Conservation (phyloP, 1,140 invertebrate genomes). For the Lepidotrigona ventralis region DNA sequence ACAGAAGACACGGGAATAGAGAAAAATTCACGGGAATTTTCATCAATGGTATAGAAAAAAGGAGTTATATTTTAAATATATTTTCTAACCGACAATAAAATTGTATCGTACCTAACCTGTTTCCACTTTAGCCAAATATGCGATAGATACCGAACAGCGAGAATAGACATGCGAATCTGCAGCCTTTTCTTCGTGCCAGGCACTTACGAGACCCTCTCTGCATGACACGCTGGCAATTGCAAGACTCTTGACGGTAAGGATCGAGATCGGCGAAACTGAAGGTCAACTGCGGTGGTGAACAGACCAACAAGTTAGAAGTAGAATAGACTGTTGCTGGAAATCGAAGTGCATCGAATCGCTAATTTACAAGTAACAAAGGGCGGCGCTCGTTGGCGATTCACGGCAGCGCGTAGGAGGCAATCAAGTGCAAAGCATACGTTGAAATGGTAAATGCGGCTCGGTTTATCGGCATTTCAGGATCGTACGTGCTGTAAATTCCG, state of each 20-base stretch:
- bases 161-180: too few species aligned
- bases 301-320: not conserved
- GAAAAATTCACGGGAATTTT: too few species aligned
- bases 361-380: slow-evolving; percentile 50
- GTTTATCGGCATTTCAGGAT: slow-evolving; percentile 47
- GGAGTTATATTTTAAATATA: too few species aligned
- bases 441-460: slow-evolving; percentile 44
- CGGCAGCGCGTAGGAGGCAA: slow-evolving; percentile 32
- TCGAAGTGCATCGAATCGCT: slow-evolving; percentile 33
- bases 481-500: slow-evolving; percentile 44
- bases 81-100: not conserved
- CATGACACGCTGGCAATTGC: too few species aligned
- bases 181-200: too few species aligned
- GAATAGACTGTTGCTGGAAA: not conserved
- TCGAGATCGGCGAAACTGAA: not conserved
- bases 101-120: too few species aligned
- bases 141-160: too few species aligned
- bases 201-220: too few species aligned
- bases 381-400: slow-evolving; percentile 42
- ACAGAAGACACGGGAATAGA: too few species aligned
- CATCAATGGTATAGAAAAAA: too few species aligned
- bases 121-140: too few species aligned
- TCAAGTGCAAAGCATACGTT: slow-evolving; percentile 49
- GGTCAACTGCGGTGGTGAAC: too few species aligned
- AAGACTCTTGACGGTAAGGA: not conserved